Evolutionary conservation across 2,797 vertebrate species (phyloP).

Genomic region (Dermochelys coriacea): DNA sequence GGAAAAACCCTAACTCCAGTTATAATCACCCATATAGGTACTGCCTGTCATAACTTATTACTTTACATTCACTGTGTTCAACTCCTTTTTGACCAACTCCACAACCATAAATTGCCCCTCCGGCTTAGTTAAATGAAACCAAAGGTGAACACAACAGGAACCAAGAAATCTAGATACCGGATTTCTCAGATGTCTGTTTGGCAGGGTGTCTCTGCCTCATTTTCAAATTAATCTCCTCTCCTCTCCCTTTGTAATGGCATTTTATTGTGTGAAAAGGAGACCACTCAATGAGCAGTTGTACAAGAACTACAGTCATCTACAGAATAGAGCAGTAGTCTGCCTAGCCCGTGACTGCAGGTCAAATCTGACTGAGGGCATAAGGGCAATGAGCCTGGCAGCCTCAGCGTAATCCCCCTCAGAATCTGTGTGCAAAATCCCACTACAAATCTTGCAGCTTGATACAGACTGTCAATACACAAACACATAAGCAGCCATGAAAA

Average conservation of each 20-base stretch:
- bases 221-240: not conserved
- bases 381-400: too few species aligned
- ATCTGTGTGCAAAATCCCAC: accelerated
- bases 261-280: not conserved
- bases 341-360: not conserved
- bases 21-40: not conserved
- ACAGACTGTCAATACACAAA: not conserved
- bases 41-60: not conserved
- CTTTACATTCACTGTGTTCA: not conserved
- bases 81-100: not conserved
- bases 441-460: not conserved
- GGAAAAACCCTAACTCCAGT: not conserved
- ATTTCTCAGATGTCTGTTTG: not conserved
- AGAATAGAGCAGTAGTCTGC: not conserved
- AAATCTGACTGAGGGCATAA: not conserved
- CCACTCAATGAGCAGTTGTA: accelerated
- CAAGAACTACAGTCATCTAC: not conserved
- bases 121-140: not conserved
- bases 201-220: not conserved
- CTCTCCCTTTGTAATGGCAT: not conserved
- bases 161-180: accelerated
- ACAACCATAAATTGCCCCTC: not conserved
- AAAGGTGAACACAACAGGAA: not conserved
- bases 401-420: not conserved
- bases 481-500: accelerated